Evolutionary conservation across 1,140 invertebrate genomes (phyloP), one percentile per base, ranked within the genome.

Genomic region (Uloborus diversus): DNA sequence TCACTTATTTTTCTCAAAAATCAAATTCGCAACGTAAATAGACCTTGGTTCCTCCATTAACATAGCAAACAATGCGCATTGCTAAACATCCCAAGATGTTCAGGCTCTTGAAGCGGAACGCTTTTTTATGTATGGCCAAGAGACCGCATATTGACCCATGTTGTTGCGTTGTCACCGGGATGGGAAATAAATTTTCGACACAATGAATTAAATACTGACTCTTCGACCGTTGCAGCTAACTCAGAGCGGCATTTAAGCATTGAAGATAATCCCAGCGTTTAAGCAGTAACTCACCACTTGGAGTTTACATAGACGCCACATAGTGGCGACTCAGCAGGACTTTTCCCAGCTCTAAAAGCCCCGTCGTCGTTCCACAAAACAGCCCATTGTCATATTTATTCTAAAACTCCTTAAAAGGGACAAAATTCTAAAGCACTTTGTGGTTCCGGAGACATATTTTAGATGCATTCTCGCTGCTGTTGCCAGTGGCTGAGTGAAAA

Each of bases 341-440:
- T 49, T 73, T 73, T 73, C 56, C 70, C 57, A 28, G 42, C 51
- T 32, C 51, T 17, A 23, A 71, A 59, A 49, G n/a, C 28, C 53
- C 33, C 68, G 53, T 33, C 42, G 14, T n/a, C 27, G 20, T n/a
- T 14, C 23, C 7, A 3, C 2, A 13, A 62, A 56, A 73, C 49
- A 53, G 62, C 42, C 70, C 14, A 73, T 73, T 73, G 70, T 73
- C 14, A n/a, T 30, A 28, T 33, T 57, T 57, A 53, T 59, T 71
- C 68, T 71, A 35, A 49, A 61, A 62, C 20, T 62, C 33, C 70
- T 73, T 73, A 62, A 73, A 73, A 62, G 37, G 70, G 37, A 73
- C 37, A 61, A 51, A 73, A 73, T 73, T 73, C 70, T 32, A 73
- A 73, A 73, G 70, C 57, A 73, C 57, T 73, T 73, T 73, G 70